Evolutionary conservation across 2,113 vertebrate genomes (phyloP).

Genomic region (Ptychochromis oligacanthus): DNA sequence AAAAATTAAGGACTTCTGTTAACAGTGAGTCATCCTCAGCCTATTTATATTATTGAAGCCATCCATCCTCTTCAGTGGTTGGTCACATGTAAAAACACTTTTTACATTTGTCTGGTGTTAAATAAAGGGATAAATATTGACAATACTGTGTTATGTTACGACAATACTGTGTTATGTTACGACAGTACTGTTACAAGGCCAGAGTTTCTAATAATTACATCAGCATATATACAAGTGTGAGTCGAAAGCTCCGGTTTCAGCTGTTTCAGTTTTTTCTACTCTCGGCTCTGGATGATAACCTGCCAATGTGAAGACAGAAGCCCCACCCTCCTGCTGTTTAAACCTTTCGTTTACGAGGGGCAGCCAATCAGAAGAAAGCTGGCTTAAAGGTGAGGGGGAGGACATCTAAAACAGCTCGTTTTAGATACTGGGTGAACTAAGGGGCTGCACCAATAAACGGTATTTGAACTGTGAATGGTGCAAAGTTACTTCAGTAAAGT

Average conservation of each 20-base stretch:
- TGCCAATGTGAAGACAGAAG: not conserved
- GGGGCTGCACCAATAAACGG: not conserved
- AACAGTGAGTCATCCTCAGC: conserved; percentile 38
- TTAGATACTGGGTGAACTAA: not conserved
- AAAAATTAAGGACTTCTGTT: conserved; percentile 16
- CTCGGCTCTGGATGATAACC: not conserved
- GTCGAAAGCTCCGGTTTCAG: not conserved
- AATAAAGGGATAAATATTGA: too few relatives aligned
- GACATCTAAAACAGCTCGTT: not conserved
- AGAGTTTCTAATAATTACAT: not conserved
- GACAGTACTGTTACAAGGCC: not conserved
- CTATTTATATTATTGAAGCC: not conserved
- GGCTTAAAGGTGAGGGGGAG: accelerated
- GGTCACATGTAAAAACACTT: not conserved
- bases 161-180: not conserved
- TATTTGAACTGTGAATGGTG: not conserved
- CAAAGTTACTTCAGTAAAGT: not conserved
- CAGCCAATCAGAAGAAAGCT: not conserved
- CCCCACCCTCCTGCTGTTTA: not conserved
- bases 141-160: not conserved
- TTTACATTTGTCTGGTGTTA: not conserved
- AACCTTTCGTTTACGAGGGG: not conserved
- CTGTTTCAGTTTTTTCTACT: not conserved
- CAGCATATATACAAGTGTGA: not conserved
- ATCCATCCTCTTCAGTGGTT: not conserved